phyloP scores from a whole-genome alignment of 2,888 invertebrate genomes.

The Xestia c-nigrum region DNA sequence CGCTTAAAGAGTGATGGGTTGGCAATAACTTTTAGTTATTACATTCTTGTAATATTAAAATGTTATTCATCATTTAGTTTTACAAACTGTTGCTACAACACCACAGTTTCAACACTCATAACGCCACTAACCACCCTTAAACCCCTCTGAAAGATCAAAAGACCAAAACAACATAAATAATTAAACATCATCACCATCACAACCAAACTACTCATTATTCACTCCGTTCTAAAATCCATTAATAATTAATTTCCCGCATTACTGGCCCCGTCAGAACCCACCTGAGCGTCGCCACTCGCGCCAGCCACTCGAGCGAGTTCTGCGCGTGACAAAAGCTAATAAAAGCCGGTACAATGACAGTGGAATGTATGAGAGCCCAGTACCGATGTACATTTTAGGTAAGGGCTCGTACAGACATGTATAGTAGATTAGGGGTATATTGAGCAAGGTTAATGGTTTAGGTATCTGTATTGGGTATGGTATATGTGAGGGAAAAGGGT shows the following conservation, averaged over 20 bases:
- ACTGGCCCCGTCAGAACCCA: slow-evolving; percentile 63
- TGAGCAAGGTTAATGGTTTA: slow-evolving; percentile 61
- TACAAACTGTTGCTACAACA: background rate
- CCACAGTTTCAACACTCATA: background rate
- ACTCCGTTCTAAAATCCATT: slow-evolving; percentile 37
- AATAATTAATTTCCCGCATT: slow-evolving; percentile 45
- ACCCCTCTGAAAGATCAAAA: slow-evolving; percentile 13
- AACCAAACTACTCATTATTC: slow-evolving; percentile 31
- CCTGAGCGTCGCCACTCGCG: slow-evolving; percentile 36
- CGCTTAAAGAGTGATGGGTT: background rate
- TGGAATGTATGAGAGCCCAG: slow-evolving; percentile 75
- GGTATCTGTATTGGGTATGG: slow-evolving; percentile 35
- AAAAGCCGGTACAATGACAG: slow-evolving; percentile 77
- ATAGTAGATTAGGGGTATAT: slow-evolving; percentile 58
- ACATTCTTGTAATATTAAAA: background rate
- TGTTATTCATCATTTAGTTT: background rate
- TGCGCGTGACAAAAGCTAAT: slow-evolving; percentile 78
- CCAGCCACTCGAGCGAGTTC: slow-evolving; percentile 56
- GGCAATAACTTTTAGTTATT: background rate
- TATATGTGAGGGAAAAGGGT: slow-evolving; percentile 21
- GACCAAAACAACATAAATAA: slow-evolving; percentile 22
- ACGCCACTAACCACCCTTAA: background rate
- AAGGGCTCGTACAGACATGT: slow-evolving; percentile 65
- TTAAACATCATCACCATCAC: slow-evolving; percentile 25
- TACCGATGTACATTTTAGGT: slow-evolving; percentile 66